phyloP scores from a whole-genome alignment of 1,140 invertebrate genomes.

The Orchesella cincta region DNA sequence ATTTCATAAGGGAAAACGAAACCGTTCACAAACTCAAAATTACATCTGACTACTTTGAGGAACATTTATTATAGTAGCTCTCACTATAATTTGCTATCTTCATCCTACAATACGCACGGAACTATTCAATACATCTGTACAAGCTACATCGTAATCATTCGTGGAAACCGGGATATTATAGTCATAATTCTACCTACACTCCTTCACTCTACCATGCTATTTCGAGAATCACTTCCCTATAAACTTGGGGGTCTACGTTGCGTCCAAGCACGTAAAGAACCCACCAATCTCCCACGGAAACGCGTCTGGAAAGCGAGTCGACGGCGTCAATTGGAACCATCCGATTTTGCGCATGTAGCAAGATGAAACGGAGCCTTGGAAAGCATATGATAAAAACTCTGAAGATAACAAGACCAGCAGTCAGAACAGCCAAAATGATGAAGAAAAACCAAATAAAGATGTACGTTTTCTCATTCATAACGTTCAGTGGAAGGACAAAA shows the following conservation, averaged over 20 bases:
- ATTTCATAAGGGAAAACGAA: too few species aligned
- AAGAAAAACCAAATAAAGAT: constrained; percentile 59
- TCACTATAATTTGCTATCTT: too few species aligned
- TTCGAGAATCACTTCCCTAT: neutral
- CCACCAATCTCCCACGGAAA: neutral
- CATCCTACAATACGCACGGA: too few species aligned
- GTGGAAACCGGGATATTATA: too few species aligned
- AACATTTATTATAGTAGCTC: too few species aligned
- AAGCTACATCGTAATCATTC: too few species aligned
- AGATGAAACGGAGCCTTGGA: neutral
- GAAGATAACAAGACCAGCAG: neutral
- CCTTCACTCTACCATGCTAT: too few species aligned
- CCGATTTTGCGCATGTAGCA: neutral
- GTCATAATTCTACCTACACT: too few species aligned
- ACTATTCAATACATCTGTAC: too few species aligned
- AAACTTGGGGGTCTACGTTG: neutral
- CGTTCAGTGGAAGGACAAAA: constrained; percentile 58
- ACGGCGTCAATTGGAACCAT: neutral
- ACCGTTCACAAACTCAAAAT: too few species aligned
- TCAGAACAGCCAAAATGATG: neutral
- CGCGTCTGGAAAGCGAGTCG: neutral
- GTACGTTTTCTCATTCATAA: constrained; percentile 57
- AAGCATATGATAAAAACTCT: neutral
- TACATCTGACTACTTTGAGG: too few species aligned
- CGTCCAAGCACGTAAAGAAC: neutral